A percentile compares a stretch with the other conserved stretches of the same genome.
These are phyloP conservation scores for Formica exsecta DNA, from an alignment of 1,140 invertebrate species.

Conservation along the genomic window DNA sequence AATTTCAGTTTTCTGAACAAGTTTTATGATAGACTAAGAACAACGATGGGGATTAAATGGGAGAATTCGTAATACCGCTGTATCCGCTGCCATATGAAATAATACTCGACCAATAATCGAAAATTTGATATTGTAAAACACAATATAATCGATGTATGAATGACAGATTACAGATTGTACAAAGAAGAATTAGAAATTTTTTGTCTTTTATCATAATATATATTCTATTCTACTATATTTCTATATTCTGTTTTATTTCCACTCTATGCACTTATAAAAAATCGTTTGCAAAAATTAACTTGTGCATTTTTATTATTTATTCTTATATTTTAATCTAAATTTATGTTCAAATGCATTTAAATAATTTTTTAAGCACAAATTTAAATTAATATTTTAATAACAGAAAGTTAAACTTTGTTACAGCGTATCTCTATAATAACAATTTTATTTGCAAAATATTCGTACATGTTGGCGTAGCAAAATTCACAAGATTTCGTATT, in stretches of 20 bases:
- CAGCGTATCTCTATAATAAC: neutral
- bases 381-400: constrained; percentile 22
- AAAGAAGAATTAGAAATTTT: constrained; percentile 23
- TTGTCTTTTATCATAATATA: neutral
- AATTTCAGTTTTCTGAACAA: constrained; percentile 53
- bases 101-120: constrained; percentile 8
- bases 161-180: neutral
- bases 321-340: constrained; percentile 10
- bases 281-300: neutral
- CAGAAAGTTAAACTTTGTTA: neutral
- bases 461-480: neutral
- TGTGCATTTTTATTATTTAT: constrained; percentile 9
- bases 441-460: neutral
- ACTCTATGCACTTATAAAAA: neutral
- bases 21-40: constrained; percentile 46
- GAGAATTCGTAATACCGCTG: constrained; percentile 23
- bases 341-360: neutral
- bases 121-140: constrained; percentile 9
- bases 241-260: no score
- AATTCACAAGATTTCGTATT: neutral
- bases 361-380: neutral
- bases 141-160: neutral
- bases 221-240: neutral
- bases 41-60: constrained; percentile 49
- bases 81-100: neutral